Evolutionary conservation across 2,797 vertebrate genomes (phyloP), one percentile per base, ranked within the genome.

Genomic region (Cuniculus paca): DNA sequence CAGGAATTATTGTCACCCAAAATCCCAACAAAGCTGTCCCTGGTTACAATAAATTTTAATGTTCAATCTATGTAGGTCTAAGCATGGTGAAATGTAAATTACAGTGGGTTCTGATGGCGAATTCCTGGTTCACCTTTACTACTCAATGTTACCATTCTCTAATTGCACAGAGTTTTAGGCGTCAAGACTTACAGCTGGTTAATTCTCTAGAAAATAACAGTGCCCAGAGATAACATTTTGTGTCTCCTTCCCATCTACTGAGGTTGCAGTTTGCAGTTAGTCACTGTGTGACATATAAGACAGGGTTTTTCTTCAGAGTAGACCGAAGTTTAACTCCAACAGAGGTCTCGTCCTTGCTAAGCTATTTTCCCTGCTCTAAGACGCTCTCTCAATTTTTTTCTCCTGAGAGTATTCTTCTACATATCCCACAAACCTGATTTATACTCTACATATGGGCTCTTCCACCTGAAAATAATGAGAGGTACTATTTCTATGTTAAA

Each of bases 221-320:
- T 28, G 24, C 10, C 1, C 0, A 28, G 45, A 52, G 17, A 60
- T 65, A 9, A 60, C 5, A 24, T 2, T 20, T 4, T 79, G 2
- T 19, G 28, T 48, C 20, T 39, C 9, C 10, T 4, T 16, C 13
- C 12, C 14, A 45, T 8, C 19, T 36, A 22, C 1, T 1, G 1
- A 50, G 12, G 17, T 13, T 85, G 5, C 45, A 77, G 1, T 63
- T 52, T 63, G n/a, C 28, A 39, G 50, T 26, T 13, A 14, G 36
- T 39, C 26, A 50, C 60, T 70, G 9, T 6, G 8, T 13, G 10
- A 34, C 22, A 42, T 68, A 58, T 9, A 17, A 36, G 22, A 60
- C 74, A 10, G 63, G 63, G 10, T 20, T 61, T 28, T 39, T 88
- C 19, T 68, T 48, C 5, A 3, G 17, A 89, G 6, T 12, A 20